phyloP scores from a whole-genome alignment of 1,140 invertebrate species.

The Whitmania pigra region DNA sequence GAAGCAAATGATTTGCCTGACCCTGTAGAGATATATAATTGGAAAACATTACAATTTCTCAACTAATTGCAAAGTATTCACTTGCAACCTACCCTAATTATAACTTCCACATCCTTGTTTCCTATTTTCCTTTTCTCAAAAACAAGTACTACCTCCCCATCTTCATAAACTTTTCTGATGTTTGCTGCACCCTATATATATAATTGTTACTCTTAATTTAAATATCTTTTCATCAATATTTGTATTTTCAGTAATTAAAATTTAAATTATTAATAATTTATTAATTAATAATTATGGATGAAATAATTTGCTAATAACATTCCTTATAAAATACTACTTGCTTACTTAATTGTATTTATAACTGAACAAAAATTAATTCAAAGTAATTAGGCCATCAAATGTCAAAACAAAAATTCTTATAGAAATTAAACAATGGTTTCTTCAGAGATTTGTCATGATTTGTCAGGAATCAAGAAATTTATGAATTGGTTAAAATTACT shows the following conservation, averaged over 20 bases:
- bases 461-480: background rate
- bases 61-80: too few relatives aligned
- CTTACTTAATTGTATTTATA: background rate
- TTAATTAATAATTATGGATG: too few relatives aligned
- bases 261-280: too few relatives aligned
- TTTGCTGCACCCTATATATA: slow-evolving; percentile 73
- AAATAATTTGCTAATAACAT: too few relatives aligned
- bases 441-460: too few relatives aligned
- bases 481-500: slow-evolving; percentile 25
- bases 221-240: too few relatives aligned
- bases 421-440: too few relatives aligned
- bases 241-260: too few relatives aligned
- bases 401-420: background rate
- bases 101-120: slow-evolving; percentile 60
- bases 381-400: background rate
- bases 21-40: slow-evolving; percentile 46
- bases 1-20: slow-evolving; percentile 75
- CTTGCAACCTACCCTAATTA: slow-evolving; percentile 55
- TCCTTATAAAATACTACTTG: too few relatives aligned
- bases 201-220: too few relatives aligned
- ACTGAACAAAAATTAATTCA: too few relatives aligned
- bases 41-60: too few relatives aligned
- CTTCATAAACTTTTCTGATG: slow-evolving; percentile 62
- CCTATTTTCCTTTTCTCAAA: slow-evolving; percentile 72
- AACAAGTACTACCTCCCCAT: slow-evolving; percentile 74